phyloP scores from a whole-genome alignment of 1,140 invertebrate species.

The Vanessa tameamea region DNA sequence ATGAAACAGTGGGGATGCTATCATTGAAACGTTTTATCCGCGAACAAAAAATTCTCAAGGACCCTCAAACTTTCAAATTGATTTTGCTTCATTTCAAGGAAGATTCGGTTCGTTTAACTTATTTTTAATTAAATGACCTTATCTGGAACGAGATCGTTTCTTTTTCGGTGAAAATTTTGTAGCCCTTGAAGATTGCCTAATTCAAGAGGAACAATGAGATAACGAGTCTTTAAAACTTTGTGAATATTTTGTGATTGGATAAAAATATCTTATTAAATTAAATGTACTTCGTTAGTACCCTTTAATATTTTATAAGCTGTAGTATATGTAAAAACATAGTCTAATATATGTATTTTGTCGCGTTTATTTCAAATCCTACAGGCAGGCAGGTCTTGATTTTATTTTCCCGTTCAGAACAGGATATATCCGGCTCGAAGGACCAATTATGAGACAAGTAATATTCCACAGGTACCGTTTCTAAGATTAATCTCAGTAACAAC shows the following conservation, averaged over 20 bases:
- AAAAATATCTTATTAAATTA: not conserved
- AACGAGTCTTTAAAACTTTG: constrained; percentile 11
- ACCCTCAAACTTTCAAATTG: constrained; percentile 57
- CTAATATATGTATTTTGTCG: no score
- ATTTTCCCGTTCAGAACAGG: no score
- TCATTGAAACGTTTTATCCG: constrained; percentile 14
- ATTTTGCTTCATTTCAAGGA: constrained; percentile 53
- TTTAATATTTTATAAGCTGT: not conserved
- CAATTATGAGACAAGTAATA: no score
- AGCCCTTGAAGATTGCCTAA: constrained; percentile 37
- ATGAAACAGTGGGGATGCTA: constrained; percentile 7
- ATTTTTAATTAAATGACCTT: constrained; percentile 66
- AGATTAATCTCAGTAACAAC: no score
- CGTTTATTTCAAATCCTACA: no score
- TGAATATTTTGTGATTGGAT: constrained; percentile 5
- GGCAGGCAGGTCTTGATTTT: no score
- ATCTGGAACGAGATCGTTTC: constrained; percentile 42
- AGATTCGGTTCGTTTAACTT: constrained; percentile 61
- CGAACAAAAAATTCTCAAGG: constrained; percentile 30
- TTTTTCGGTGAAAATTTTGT: constrained; percentile 35
- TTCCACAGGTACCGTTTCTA: no score
- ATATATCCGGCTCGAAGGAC: no score
- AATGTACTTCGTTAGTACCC: not conserved
- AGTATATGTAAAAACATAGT: not conserved
- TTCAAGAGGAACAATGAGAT: constrained; percentile 24